Evolutionary conservation across 1,140 invertebrate species (phyloP), one percentile per base, ranked within the genome.

Genomic region (Leptinotarsa undecemlineata): DNA sequence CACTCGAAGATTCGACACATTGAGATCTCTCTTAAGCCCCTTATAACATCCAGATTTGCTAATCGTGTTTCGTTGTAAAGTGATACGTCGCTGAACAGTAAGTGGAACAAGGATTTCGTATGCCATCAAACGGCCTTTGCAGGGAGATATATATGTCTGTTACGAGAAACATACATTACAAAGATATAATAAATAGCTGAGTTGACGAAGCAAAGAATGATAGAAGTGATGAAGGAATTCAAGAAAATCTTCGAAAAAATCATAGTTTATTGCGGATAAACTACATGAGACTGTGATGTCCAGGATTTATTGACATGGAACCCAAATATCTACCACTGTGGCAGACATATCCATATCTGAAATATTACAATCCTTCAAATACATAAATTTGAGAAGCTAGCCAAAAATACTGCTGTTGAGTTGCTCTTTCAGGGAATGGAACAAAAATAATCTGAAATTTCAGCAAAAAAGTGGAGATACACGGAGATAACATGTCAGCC

Each of bases 61-160:
- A 73, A 73, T 73, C 75, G 75, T 69, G 67, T 73, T 76, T 76
- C 51, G 70, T 69, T 76, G 75, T 76, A 63, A 76, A 76, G 51
- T 57, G 75, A 76, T 76, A 61, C 70, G 74, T 71, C 17, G 15
- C 51, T 42, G 51, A n/a, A 57, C 51, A 19, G 51, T 6, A 57
- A 64, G 26, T 67, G 42, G 64, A 67, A 67, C 64, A 67, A 67
- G 14, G 64, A 15, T 42, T 15, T 13, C 26, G n/a, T 14, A 23
- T 23, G 62, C 62, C n/a, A 63, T 23, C 62, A 6, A 21, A 67
- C n/a, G 21, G 42, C 64, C 64, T 67, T 42, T 23, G 26, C 64
- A 13, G 21, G 3, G 51, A 57, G 13, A 57, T 57, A 6, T 57
- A 6, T 15, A 3, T 57, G 51, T 57, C 51, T 15, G n/a, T 57